These are phyloP conservation scores for Endotricha flammealis DNA, from an alignment of 2,888 invertebrate genomes.

Conservation along the genomic window DNA sequence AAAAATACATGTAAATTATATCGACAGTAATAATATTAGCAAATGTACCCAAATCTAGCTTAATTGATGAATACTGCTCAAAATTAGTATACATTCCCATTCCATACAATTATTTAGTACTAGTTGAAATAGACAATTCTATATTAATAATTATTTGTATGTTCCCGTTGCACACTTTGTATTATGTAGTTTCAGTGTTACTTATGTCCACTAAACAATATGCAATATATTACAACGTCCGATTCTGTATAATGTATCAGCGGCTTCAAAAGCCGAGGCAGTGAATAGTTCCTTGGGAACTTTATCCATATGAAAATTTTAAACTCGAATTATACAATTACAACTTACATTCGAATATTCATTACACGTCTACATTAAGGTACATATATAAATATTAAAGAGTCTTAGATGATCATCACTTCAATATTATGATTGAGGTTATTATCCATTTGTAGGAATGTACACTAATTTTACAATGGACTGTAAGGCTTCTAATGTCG, in stretches of 20 bases:
- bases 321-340: too few species aligned
- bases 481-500: neutral
- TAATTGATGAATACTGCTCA: slow-evolving; percentile 11
- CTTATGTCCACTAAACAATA: neutral
- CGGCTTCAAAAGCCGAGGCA: slow-evolving; percentile 46
- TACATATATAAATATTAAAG: too few species aligned
- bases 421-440: slow-evolving; percentile 1
- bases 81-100: slow-evolving; percentile 45
- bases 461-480: slow-evolving; percentile 33
- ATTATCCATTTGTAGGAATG: slow-evolving; percentile 30
- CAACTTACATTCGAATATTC: too few species aligned
- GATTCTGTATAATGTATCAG: slow-evolving; percentile 29
- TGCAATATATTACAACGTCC: slow-evolving; percentile 1
- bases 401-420: neutral
- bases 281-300: slow-evolving; percentile 35
- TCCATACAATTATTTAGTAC: slow-evolving; percentile 8
- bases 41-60: neutral
- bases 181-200: slow-evolving; percentile 1
- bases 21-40: neutral
- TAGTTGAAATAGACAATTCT: slow-evolving; percentile 4
- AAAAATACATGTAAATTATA: too few species aligned
- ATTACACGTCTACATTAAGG: too few species aligned
- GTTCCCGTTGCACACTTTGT: slow-evolving; percentile 13
- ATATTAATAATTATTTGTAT: slow-evolving; percentile 5
- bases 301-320: neutral